Evolutionary conservation across 2,888 invertebrate species (phyloP), one percentile per base, ranked within the genome.

Genomic region (Tetanocera ferruginea): DNA sequence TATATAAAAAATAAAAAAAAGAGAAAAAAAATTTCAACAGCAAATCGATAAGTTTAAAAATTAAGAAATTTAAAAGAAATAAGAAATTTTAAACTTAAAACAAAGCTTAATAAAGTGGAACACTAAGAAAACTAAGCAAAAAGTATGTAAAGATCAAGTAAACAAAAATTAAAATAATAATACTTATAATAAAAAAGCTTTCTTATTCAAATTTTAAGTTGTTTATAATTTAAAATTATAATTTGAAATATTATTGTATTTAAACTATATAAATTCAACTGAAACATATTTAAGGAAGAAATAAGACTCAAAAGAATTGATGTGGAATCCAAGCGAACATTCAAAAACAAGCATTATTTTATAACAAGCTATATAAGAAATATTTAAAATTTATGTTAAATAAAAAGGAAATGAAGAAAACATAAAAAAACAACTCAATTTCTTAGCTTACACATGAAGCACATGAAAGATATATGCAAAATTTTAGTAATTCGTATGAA

Each of bases 151-250:
- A 78, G 67, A 76, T 70, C 51, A 78, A 73, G n/a, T n/a, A n/a
- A 62, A 51, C 64, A 78, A 72, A 77, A 77, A 60, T 60, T 64
- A 76, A 80, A 77, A 71, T 79, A 79, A 73, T 74, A 78, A 77
- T 76, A 67, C 55, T 77, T 66, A 73, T 77, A 79, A 77, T 14
- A 43, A 43, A 43, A 14, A 43, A 43, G 43, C 43, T 43, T 79
- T 78, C 78, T 76, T 69, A 78, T 74, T 62, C 17, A 76, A 73
- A 73, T 76, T 82, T 77, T 77, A 52, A 70, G 66, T 78, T 75
- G 78, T 66, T 55, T 79, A 70, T 60, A 80, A 76, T 76, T 67
- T 1, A 17, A 60, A 34, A 43, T n/a, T 57, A 69, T 37, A 23
- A 31, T 25, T 28, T 43, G 9, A 67, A 67, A 43, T 37, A 8